These are phyloP conservation scores for Tetramorium parvispinum DNA, from an alignment of 1,140 invertebrate species.

Conservation along the genomic window DNA sequence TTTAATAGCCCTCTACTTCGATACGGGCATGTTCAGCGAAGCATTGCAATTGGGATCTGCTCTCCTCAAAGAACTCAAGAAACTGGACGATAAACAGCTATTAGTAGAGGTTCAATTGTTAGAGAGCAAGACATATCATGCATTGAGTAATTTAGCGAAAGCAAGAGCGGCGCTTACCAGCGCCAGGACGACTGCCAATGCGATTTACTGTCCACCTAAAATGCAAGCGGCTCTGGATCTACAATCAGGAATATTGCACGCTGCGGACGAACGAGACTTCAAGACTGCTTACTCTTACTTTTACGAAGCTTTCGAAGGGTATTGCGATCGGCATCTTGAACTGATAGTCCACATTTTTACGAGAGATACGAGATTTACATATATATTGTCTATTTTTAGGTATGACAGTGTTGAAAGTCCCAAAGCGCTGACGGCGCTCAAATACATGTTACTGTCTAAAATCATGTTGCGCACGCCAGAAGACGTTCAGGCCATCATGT, in stretches of 20 bases:
- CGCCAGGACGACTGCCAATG: conserved; percentile 99
- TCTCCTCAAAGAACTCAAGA: conserved; percentile 97
- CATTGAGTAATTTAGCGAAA: conserved; percentile 98
- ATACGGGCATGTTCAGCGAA: conserved; percentile 95
- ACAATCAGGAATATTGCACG: conserved; percentile 99
- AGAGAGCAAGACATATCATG: conserved; percentile 99
- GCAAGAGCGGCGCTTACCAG: conserved; percentile 98
- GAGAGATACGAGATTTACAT: background rate
- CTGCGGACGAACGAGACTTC: conserved; percentile 99
- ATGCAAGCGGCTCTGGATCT: conserved; percentile 98
- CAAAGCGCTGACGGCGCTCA: conserved; percentile 96
- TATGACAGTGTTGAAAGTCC: conserved; percentile 98
- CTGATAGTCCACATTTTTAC: background rate
- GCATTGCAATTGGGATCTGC: conserved; percentile 93
- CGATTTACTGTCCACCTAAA: conserved; percentile 99
- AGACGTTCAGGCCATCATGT: conserved; percentile 97
- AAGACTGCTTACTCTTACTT: conserved; percentile 99
- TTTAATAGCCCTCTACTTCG: conserved; percentile 97
- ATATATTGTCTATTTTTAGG: conserved; percentile 67
- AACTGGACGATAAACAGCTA: conserved; percentile 99
- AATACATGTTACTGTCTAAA: conserved; percentile 99
- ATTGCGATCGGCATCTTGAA: conserved; percentile 25
- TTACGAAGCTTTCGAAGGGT: conserved; percentile 99
- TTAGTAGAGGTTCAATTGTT: conserved; percentile 98
- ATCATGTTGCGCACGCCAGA: conserved; percentile 98